phyloP scores from a whole-genome alignment of 2,888 invertebrate species.

The Eledone cirrhosa region DNA sequence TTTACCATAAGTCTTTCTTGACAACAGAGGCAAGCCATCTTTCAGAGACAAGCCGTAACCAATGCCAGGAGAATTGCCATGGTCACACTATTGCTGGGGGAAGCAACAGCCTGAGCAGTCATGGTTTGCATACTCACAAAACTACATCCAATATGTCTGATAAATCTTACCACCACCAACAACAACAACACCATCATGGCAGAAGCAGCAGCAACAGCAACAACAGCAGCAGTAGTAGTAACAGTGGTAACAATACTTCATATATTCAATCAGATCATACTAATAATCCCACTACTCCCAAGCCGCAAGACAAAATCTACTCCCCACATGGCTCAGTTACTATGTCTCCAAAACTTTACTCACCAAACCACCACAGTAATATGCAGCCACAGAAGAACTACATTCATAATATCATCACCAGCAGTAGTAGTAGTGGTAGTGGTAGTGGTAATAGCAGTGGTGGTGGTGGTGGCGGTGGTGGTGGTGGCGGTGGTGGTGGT shows the following conservation, averaged over 20 bases:
- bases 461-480: too few relatives aligned
- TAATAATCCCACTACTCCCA: neutral
- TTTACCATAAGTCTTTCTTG: neutral
- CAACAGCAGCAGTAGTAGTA: slow-evolving; percentile 1
- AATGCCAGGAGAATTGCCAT: too few relatives aligned
- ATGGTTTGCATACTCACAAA: neutral
- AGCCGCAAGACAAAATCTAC: neutral
- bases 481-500: too few relatives aligned
- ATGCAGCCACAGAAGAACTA: neutral
- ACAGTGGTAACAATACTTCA: neutral
- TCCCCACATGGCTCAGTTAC: neutral
- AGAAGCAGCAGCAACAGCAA: neutral
- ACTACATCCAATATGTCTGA: neutral
- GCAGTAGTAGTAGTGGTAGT: neutral
- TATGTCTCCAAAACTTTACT: neutral
- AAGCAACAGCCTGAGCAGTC: too few relatives aligned
- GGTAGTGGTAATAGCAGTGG: neutral
- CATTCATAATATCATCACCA: neutral
- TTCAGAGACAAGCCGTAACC: neutral
- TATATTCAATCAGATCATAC: neutral
- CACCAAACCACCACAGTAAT: neutral
- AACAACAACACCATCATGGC: too few relatives aligned
- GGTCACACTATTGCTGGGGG: too few relatives aligned
- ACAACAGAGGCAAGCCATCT: neutral
- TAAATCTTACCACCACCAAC: neutral